Evolutionary conservation across 2,113 vertebrate genomes (phyloP), one percentile per base, ranked within the genome.

Genomic region (Pluvianellus socialis): DNA sequence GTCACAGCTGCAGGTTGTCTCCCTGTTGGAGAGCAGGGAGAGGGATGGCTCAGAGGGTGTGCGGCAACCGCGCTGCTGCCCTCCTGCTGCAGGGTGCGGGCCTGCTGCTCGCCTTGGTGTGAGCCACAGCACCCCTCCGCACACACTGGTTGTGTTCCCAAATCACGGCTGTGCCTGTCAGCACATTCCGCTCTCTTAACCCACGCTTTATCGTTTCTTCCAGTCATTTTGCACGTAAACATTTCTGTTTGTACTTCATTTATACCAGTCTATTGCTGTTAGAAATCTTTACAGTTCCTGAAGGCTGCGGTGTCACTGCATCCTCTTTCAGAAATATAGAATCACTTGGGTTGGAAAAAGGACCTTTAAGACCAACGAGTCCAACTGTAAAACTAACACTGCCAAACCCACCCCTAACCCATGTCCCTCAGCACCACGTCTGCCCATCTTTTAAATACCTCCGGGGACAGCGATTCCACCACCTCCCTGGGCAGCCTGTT

Each of bases 131-230:
- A 12, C 35, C 22, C 50, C n/a, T 90, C 56, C 26, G 38, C 8
- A 1, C 12, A 1, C 21, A 58, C 22, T 7, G 0, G 0, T 40
- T 74, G 8, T 70, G 24, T 65, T 79, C 58, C n/a, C 13, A 45
- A 40, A 47, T 63, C 1, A 0, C 42, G 20, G 70, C n/a, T 76
- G 32, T 45, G n/a, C 40, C 38, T 49, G n/a, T 28, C n/a, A 49
- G 55, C 19, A 14, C 23, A 1, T 20, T 40, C n/a, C 24, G 19
- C 21, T 35, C 32, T 28, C 21, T 24, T 32, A 65, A 35, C 50
- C 10, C 0, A 0, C 38, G 74, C 32, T 45, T 58, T 50, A 14
- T 33, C 1, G 0, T 44, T 75, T 62, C 21, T 68, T 55, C 47
- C 32, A 44, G 30, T 33, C 22, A 14, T 50, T 26, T 47, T 27